Percentiles rank a stretch among this genome's conserved stretches.
Conservation (phyloP, 2,797 vertebrate genomes). For the Leuciscus waleckii region DNA sequence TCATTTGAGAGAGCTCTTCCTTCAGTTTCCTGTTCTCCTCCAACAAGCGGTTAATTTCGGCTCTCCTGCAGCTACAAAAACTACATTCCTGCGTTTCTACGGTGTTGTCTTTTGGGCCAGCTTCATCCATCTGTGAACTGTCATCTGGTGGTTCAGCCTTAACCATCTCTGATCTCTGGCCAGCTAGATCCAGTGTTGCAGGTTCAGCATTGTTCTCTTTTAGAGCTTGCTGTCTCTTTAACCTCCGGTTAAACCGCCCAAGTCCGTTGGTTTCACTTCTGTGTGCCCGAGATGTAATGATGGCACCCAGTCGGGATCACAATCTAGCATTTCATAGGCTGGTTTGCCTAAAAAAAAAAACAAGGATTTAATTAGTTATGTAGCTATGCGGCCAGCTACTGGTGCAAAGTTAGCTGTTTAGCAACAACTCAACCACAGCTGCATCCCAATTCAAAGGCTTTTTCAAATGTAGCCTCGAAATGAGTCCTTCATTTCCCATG, state of each 20-base stretch:
- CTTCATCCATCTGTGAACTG: background rate
- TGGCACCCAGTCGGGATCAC: background rate
- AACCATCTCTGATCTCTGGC: background rate
- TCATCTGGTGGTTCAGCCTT: background rate
- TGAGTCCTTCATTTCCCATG: no score
- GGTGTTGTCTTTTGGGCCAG: background rate
- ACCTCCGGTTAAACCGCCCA: background rate
- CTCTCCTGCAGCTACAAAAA: background rate
- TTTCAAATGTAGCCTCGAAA: no score
- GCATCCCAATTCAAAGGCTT: background rate
- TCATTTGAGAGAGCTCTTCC: background rate
- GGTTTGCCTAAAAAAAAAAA: slow-evolving; percentile 16
- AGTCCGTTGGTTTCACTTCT: background rate
- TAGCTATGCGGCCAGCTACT: background rate
- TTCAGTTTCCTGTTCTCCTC: slow-evolving; percentile 6
- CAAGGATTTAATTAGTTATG: background rate
- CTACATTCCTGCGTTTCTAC: background rate
- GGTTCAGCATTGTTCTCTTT: background rate
- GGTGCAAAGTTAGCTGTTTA: background rate
- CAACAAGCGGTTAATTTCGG: background rate
- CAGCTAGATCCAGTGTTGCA: background rate
- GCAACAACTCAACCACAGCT: background rate
- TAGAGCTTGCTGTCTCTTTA: background rate
- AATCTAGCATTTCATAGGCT: background rate
- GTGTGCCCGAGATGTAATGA: background rate